Conservation (phyloP, 1,140 invertebrate species). For the Ips nitidus region DNA sequence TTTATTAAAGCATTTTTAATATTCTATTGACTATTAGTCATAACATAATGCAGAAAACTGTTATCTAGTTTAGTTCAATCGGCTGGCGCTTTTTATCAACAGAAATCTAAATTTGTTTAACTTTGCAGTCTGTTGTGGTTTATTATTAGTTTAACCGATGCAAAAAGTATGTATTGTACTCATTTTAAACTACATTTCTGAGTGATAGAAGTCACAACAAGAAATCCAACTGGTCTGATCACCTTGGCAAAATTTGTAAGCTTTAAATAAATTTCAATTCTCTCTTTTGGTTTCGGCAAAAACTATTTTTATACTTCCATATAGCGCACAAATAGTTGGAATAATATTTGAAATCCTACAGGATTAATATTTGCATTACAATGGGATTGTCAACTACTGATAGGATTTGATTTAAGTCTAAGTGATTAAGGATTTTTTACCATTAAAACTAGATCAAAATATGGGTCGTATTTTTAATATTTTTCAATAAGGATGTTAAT, state of each 20-base stretch:
- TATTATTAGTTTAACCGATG: too few species aligned
- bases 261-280: slow-evolving; percentile 21
- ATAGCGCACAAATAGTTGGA: not conserved
- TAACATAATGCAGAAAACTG: too few species aligned
- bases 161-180: too few species aligned
- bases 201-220: slow-evolving; percentile 6
- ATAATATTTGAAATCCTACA: too few species aligned
- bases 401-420: not conserved
- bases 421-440: not conserved
- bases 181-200: too few species aligned
- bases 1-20: too few species aligned
- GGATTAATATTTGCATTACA: too few species aligned
- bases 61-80: not conserved
- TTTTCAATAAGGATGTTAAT: not conserved
- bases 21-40: too few species aligned
- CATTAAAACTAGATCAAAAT: not conserved
- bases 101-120: too few species aligned
- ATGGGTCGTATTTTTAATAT: too few species aligned
- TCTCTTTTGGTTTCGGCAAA: slow-evolving; percentile 10
- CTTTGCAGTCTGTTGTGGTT: too few species aligned
- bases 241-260: slow-evolving; percentile 30
- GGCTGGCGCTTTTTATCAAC: not conserved
- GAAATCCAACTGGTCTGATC: slow-evolving; percentile 21
- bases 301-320: slow-evolving; percentile 7
- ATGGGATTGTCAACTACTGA: too few species aligned